A percentile compares a stretch with the other conserved stretches of the same genome.
Conservation (phyloP, 2,797 vertebrate species). For the Heterohyrax brucei region DNA sequence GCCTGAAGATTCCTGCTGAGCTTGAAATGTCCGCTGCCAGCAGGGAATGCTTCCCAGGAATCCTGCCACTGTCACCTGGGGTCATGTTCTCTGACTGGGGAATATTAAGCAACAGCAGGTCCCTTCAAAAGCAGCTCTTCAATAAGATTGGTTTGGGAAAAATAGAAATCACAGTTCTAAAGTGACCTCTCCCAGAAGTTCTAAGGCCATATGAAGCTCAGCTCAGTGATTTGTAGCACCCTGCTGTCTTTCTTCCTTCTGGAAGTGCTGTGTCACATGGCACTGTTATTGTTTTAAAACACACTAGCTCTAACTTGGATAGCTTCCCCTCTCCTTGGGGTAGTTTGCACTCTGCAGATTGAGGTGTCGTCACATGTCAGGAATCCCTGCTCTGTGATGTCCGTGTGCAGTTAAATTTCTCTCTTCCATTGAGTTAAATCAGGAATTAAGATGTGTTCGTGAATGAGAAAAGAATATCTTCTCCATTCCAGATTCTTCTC, state of each 20-base stretch:
- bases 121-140: slow-evolving; percentile 27
- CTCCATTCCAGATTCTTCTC: neutral
- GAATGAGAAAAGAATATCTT: neutral
- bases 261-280: neutral
- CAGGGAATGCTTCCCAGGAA: neutral
- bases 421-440: neutral
- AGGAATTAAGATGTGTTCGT: neutral
- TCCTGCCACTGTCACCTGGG: neutral
- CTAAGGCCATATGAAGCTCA: neutral
- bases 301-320: neutral
- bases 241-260: too few relatives aligned
- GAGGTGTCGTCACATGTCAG: neutral
- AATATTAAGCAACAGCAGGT: neutral
- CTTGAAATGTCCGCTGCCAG: neutral
- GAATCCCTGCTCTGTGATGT: neutral
- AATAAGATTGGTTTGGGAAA: too few relatives aligned
- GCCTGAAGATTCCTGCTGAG: neutral
- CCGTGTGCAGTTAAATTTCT: neutral
- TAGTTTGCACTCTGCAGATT: neutral
- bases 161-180: neutral
- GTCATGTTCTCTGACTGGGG: neutral
- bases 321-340: neutral
- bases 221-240: neutral
- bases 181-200: neutral
- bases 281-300: neutral